Evolutionary conservation across 1,140 invertebrate genomes (phyloP).

Genomic region (Caenorhabditis briggsae): DNA sequence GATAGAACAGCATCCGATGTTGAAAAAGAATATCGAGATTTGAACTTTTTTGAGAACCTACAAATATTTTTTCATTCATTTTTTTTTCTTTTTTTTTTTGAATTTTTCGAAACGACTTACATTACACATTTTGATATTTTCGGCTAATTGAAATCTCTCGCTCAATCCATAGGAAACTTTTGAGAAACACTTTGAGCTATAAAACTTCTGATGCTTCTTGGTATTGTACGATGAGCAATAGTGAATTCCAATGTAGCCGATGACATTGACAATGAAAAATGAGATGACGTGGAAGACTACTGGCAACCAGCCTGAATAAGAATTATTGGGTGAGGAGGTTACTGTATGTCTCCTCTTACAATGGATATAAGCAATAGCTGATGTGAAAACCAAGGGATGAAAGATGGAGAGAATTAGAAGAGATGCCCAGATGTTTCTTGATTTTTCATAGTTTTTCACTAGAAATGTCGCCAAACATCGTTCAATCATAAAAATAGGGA

Average conservation of each 20-base stretch:
- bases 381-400: slow-evolving; percentile 13
- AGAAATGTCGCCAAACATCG: slow-evolving; percentile 19
- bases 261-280: slow-evolving; percentile 40
- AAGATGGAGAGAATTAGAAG: slow-evolving; percentile 30
- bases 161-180: slow-evolving; percentile 3
- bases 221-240: slow-evolving; percentile 17
- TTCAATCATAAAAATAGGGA: slow-evolving; percentile 27
- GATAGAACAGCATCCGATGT: slow-evolving; percentile 21
- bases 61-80: too few species aligned
- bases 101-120: not conserved
- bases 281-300: slow-evolving; percentile 46
- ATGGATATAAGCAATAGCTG: slow-evolving; percentile 27
- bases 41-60: slow-evolving; percentile 29
- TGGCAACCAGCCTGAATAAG: slow-evolving; percentile 9
- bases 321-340: not conserved
- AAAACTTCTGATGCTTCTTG: slow-evolving; percentile 22
- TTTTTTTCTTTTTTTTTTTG: too few species aligned
- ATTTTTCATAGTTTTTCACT: slow-evolving; percentile 48
- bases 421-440: slow-evolving; percentile 27
- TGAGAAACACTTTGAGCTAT: not conserved
- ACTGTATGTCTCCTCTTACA: not conserved
- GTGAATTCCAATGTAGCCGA: slow-evolving; percentile 17
- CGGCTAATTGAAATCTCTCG: slow-evolving; percentile 19
- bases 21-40: slow-evolving; percentile 33
- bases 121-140: slow-evolving; percentile 47